Evolutionary conservation across 2,888 invertebrate genomes (phyloP), one percentile per base, ranked within the genome.

Genomic region (Tipula helvola): DNA sequence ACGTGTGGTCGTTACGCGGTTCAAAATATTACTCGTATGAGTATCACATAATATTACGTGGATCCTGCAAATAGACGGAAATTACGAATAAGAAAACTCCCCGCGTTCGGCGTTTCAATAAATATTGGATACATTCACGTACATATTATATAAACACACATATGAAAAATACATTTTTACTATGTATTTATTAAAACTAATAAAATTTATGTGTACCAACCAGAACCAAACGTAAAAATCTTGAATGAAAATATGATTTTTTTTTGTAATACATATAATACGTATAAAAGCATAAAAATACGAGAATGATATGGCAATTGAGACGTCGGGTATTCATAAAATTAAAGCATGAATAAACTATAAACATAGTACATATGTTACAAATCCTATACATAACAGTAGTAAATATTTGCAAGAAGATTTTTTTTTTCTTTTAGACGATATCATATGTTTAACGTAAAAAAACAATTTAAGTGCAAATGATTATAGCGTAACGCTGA

Each of bases 321-420:
- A 84, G 84, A 84, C 84, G 84, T 84, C 84, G 84, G 84, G 84
- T 36, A 36, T 36, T 39, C 84, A 41, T 84, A 84, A 84, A 84
- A 84, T 84, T 39, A 84, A 84, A 39, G 41, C 16, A 84, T 39
- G 41, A 71, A 71, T 71, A 71, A 71, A 71, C 71, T 71, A 71
- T 71, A 84, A 84, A 84, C 41, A 83, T 36, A 83, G 83, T 36
- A 83, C 13, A 36, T 84, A 84, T 84, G 39, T 84, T 36, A 12
- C 36, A 36, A 36, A 83, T 83, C 83, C 44, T 44, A 44, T 44
- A 83, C 13, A 44, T 44, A 83, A 3, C 36, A 13, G 83, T 83
- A 36, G 10, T 83, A 36, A 36, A 36, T 83, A n/a, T 83, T 13
- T 83, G 83, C 7, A 83, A 36, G 36, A 8, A 16, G 16, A 16